A percentile compares a stretch with the other conserved stretches of the same genome.
These are phyloP conservation scores for Spodoptera littoralis DNA, from an alignment of 2,888 invertebrate species.

Conservation along the genomic window DNA sequence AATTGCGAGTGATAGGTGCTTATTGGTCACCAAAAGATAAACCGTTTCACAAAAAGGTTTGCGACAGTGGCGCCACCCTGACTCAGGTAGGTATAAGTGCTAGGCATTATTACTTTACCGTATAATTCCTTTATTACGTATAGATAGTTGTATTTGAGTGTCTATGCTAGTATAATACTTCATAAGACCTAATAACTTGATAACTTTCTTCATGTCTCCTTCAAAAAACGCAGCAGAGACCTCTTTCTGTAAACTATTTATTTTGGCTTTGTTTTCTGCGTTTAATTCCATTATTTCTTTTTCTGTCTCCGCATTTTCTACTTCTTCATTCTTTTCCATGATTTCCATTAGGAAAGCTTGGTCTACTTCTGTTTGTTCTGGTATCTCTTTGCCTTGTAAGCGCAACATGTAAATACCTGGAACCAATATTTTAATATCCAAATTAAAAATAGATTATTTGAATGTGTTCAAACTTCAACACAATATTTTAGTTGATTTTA, in stretches of 20 bases:
- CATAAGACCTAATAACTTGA: conserved; percentile 91
- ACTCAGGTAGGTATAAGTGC: background rate
- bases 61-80: background rate
- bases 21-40: no score
- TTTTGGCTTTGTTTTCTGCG: conserved; percentile 86
- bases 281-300: conserved; percentile 89
- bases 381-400: conserved; percentile 90
- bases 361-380: conserved; percentile 91
- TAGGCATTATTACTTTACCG: conserved; percentile 59
- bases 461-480: background rate
- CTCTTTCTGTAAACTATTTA: conserved; percentile 87
- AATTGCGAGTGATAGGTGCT: no score
- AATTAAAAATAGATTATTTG: background rate
- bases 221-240: conserved; percentile 91
- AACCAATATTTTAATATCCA: conserved; percentile 39
- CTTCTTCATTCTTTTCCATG: conserved; percentile 96
- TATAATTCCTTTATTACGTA: conserved; percentile 89
- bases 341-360: conserved; percentile 93
- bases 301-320: conserved; percentile 90
- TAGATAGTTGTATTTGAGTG: conserved; percentile 91
- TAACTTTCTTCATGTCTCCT: conserved; percentile 90
- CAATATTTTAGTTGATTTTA: no score
- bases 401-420: conserved; percentile 93
- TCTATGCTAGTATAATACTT: conserved; percentile 96
- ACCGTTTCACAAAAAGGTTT: background rate